Evolutionary conservation across 23 tunicate genomes (phyloP), one percentile per base, ranked within the genome.

Genomic region (Ciona savignyi): DNA sequence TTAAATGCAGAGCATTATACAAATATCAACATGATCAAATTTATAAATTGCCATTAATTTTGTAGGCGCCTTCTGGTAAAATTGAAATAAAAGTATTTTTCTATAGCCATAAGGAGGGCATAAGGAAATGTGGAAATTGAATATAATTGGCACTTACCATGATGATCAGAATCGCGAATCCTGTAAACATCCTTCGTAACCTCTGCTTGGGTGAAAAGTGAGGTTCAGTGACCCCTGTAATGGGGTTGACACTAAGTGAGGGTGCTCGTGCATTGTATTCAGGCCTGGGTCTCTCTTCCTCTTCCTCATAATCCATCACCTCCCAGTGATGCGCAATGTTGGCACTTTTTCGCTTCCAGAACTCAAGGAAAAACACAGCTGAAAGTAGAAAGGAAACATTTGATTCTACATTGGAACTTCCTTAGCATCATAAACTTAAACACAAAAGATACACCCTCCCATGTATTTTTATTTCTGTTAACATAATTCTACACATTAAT

Each of bases 351-450:
- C 96, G 76, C 76, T 88, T 88, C 96, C 96, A 88, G 68, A 83
- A 88, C 71, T 88, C 96, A 34, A 88, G 84, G 62, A 88, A 88
- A 9, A 88, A 81, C 23, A 88, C 96, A 28, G 96, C 96, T 88
- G 66, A 65, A 70, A 77, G 51, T 35, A 25, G 27, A 22, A 29
- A 25, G 6, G 27, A 68, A 68, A 68, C n/a, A 29, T 27, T 42
- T n/a, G n/a, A n/a, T n/a, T n/a, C n/a, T n/a, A n/a, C n/a, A n/a
- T n/a, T n/a, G n/a, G n/a, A n/a, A n/a, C n/a, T n/a, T n/a, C n/a
- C n/a, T n/a, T n/a, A n/a, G n/a, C n/a, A n/a, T n/a, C n/a, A n/a
- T n/a, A n/a, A n/a, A n/a, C n/a, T n/a, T n/a, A n/a, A n/a, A n/a
- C n/a, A n/a, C n/a, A n/a, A n/a, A n/a, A n/a, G n/a, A n/a, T n/a